phyloP scores from a whole-genome alignment of 2,888 invertebrate species.

The Diplazon laetatorius region DNA sequence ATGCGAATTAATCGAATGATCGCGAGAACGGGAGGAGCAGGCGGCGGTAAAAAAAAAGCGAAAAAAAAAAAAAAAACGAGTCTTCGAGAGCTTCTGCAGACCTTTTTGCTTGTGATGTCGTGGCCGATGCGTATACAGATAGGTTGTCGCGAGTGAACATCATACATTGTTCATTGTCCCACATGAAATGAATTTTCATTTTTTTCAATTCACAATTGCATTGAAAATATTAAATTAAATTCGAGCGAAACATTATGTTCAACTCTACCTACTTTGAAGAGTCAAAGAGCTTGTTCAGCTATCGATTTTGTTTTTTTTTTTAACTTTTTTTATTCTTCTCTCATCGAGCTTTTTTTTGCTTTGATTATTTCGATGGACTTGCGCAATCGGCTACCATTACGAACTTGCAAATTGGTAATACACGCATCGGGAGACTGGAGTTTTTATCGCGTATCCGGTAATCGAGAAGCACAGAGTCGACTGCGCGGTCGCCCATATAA shows the following conservation, averaged over 20 bases:
- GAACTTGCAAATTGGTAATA: conserved; percentile 18
- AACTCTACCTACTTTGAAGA: too few relatives aligned
- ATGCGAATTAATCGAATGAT: conserved; percentile 63
- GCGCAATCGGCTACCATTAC: neutral
- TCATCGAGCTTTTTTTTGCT: too few relatives aligned
- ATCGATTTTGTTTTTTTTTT: neutral
- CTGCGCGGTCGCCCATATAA: conserved; percentile 27
- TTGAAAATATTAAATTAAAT: too few relatives aligned
- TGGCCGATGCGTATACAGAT: too few relatives aligned
- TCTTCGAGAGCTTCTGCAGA: conserved; percentile 30
- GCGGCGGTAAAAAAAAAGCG: too few relatives aligned
- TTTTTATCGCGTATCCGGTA: conserved; percentile 54
- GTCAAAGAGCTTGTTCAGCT: too few relatives aligned
- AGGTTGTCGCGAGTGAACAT: too few relatives aligned
- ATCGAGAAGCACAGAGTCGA: conserved; percentile 4
- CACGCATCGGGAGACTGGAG: conserved; percentile 29
- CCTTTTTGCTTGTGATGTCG: neutral
- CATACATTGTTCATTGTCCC: too few relatives aligned
- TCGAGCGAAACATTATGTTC: too few relatives aligned
- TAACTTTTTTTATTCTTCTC: too few relatives aligned
- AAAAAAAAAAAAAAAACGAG: conserved; percentile 42
- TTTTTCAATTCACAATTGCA: neutral
- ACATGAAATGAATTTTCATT: too few relatives aligned
- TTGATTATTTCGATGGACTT: too few relatives aligned
- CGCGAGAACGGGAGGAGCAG: neutral